Evolutionary conservation across 2,113 vertebrate genomes (phyloP).

Genomic region (Perognathus longimembris): DNA sequence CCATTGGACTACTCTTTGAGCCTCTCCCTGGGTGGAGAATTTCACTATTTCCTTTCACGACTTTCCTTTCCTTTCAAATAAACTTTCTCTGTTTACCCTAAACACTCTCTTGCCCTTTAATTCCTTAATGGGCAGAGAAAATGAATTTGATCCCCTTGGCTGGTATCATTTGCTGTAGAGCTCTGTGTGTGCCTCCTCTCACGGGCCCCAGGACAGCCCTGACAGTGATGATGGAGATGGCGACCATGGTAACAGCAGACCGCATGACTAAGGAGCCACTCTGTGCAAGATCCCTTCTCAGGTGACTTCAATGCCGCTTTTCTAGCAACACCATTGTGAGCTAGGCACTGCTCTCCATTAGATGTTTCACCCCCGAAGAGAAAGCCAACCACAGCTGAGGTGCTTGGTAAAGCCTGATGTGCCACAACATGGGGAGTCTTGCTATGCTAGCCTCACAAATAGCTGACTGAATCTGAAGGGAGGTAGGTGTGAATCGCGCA

Average conservation of each 20-base stretch:
- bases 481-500: not conserved
- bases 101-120: too few species aligned
- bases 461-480: too few species aligned
- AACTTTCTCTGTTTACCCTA: too few species aligned
- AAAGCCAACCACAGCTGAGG: not conserved
- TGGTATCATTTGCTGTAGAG: too few species aligned
- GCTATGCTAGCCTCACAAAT: not conserved
- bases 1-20: too few species aligned
- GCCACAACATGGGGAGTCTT: not conserved
- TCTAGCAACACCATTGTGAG: not conserved
- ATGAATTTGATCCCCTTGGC: too few species aligned
- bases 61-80: too few species aligned
- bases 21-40: too few species aligned
- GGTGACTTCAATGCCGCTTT: not conserved
- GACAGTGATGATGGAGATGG: too few species aligned
- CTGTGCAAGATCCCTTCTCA: not conserved
- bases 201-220: too few species aligned
- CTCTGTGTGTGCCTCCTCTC: not conserved
- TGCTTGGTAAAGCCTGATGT: not conserved
- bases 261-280: not conserved
- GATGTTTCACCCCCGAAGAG: not conserved
- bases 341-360: not conserved
- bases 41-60: too few species aligned
- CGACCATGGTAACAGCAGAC: not conserved
- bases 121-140: too few species aligned